Percentiles rank a stretch among this genome's conserved stretches.
phyloP scores from a whole-genome alignment of 2,797 vertebrate species.

The Knipowitschia caucasica region DNA sequence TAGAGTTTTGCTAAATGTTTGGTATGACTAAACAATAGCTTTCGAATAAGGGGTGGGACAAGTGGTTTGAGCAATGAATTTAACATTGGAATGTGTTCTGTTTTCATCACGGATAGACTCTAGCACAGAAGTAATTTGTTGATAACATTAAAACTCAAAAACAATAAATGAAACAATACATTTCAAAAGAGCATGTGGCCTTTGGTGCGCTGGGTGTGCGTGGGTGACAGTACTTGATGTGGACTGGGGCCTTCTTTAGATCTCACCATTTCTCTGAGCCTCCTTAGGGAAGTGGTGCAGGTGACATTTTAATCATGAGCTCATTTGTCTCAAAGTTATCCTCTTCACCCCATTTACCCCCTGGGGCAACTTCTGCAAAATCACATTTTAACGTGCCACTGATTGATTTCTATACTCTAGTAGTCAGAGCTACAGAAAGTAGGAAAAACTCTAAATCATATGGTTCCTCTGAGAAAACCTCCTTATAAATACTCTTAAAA shows the following conservation, averaged over 20 bases:
- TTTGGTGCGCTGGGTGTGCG: conserved; percentile 16
- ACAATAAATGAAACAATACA: too few species aligned
- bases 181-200: too few species aligned
- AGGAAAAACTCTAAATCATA: neutral
- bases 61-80: too few species aligned
- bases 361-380: conserved; percentile 38
- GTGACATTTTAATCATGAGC: conserved; percentile 36
- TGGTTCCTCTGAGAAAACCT: too few species aligned
- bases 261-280: conserved; percentile 21
- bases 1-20: too few species aligned
- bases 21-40: too few species aligned
- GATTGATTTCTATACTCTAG: conserved; percentile 12
- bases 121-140: too few species aligned
- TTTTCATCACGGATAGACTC: too few species aligned
- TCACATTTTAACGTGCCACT: conserved; percentile 27
- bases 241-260: conserved; percentile 14
- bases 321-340: conserved; percentile 39
- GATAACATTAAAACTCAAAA: too few species aligned
- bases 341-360: conserved; percentile 40
- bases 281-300: conserved; percentile 36
- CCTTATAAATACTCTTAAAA: too few species aligned
- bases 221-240: conserved; percentile 21
- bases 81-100: too few species aligned
- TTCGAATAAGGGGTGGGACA: too few species aligned
- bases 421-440: conserved; percentile 8